phyloP scores from a whole-genome alignment of 2,888 invertebrate genomes.

The Drosophila robusta region DNA sequence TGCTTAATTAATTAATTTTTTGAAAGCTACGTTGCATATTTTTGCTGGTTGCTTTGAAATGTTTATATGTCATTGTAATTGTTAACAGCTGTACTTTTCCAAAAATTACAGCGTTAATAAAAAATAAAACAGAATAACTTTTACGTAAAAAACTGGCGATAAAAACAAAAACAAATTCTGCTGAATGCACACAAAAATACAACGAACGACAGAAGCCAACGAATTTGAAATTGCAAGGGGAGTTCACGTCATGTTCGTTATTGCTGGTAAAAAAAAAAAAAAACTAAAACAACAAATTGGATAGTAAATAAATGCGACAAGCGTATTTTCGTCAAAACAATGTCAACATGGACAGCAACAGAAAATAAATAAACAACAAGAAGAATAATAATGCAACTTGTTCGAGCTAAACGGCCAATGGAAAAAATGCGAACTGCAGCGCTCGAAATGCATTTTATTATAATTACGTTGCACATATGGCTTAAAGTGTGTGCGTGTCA shows the following conservation, averaged over 20 bases:
- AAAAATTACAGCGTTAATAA: conserved; percentile 67
- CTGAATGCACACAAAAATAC: conserved; percentile 65
- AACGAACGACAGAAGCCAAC: conserved; percentile 20
- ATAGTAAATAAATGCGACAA: conserved; percentile 71
- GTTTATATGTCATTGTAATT: conserved; percentile 72
- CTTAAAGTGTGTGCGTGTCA: conserved; percentile 1
- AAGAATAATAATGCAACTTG: conserved; percentile 43
- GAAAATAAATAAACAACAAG: conserved; percentile 45
- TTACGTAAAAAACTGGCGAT: not conserved
- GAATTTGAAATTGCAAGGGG: conserved; percentile 43
- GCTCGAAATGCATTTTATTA: conserved; percentile 42
- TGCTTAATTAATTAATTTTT: conserved; percentile 72
- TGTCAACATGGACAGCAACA: conserved; percentile 67
- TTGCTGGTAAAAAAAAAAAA: conserved; percentile 32
- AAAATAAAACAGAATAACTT: conserved; percentile 30
- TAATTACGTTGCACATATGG: conserved; percentile 46
- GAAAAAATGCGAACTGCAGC: conserved; percentile 2
- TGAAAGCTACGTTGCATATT: conserved; percentile 49
- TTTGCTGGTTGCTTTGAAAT: conserved; percentile 14
- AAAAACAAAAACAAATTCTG: conserved; percentile 45
- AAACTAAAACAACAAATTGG: conserved; percentile 43
- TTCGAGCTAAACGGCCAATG: conserved; percentile 32
- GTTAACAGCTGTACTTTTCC: conserved; percentile 74
- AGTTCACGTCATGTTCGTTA: conserved; percentile 30
- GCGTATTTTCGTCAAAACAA: conserved; percentile 73